Conservation (phyloP, 2,113 vertebrate species). For the Thymallus thymallus region DNA sequence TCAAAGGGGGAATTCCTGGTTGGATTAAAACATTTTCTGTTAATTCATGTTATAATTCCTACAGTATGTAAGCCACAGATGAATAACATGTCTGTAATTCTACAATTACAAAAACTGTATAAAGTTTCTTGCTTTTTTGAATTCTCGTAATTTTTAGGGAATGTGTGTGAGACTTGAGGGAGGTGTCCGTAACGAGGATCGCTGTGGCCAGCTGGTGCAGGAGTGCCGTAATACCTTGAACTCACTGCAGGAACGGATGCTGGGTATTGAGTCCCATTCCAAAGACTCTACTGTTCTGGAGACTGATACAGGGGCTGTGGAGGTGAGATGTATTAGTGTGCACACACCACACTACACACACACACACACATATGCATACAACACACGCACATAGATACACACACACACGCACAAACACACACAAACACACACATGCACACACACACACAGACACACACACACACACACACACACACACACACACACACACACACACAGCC, state of each 20-base stretch:
- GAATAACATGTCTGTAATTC: no score
- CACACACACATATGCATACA: not conserved
- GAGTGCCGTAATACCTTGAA: conserved; percentile 9
- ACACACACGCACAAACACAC: not conserved
- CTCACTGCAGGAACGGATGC: conserved; percentile 8
- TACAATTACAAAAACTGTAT: no score
- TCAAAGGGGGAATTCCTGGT: no score
- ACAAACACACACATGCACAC: not conserved
- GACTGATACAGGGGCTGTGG: not conserved
- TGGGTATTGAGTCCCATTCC: not conserved
- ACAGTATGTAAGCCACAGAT: no score
- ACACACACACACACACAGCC: not conserved
- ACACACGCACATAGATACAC: not conserved
- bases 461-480: not conserved
- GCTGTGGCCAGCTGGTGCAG: conserved; percentile 14
- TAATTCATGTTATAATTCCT: no score
- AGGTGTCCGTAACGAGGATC: conserved; percentile 6
- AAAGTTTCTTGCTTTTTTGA: no score
- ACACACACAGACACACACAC: not conserved
- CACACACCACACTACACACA: not conserved
- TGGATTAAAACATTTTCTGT: no score
- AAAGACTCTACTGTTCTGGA: not conserved
- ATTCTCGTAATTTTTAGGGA: conserved; percentile 1
- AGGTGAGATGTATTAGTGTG: conserved; percentile 15
- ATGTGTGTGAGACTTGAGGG: conserved; percentile 10